Base-by-base conservation (phyloP, 2,113 vertebrate genomes). In the Laticauda laticaudata region DNA sequence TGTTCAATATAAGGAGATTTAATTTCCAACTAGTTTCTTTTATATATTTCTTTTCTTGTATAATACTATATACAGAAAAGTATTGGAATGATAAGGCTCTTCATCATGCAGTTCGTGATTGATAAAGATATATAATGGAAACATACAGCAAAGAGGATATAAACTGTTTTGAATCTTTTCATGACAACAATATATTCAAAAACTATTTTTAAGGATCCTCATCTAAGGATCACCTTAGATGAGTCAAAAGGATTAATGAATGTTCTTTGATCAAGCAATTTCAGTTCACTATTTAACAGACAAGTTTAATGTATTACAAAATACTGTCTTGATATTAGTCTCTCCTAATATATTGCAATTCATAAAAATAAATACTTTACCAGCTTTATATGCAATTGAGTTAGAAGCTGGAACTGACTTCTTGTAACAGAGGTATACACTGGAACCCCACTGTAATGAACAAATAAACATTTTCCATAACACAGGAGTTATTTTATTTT, bases 341-440 rank as follows among this genome's bases (percentile, higher is more conserved):
- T 88, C 26, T 91, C 12, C 51, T 92, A 91, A 34, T 24, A 43
- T 12, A 2, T 59, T 75, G 92, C 8, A 91, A 0, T 34, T 8
- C 69, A 48, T 81, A 24, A 4, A 90, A 93, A 61, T 48, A 86
- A 57, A 56, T 94, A 92, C 98, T 99, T 99, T 97, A 99, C 99
- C 99, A 81, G 99, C 99, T 97, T 99, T 99, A 97, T 99, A 99
- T 43, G 98, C 98, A 96, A 99, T 98, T 94, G 98, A 98, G 95
- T 99, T 99, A 93, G 99, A 99, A n/a, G 98, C 98, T 59, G 99
- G 99, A 10, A 99, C 98, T 3, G 99, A 99, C 94, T 99, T 99
- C 98, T 99, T 99, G 92, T 99, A 99, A 97, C 99, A 99, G 87
- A 99, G 97, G 97, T 98, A 99, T 69, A 99, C 99, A 95, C 95